A percentile compares a stretch with the other conserved stretches of the same genome.
phyloP scores from a whole-genome alignment of 2,888 invertebrate genomes.

The Tenthredo notha region DNA sequence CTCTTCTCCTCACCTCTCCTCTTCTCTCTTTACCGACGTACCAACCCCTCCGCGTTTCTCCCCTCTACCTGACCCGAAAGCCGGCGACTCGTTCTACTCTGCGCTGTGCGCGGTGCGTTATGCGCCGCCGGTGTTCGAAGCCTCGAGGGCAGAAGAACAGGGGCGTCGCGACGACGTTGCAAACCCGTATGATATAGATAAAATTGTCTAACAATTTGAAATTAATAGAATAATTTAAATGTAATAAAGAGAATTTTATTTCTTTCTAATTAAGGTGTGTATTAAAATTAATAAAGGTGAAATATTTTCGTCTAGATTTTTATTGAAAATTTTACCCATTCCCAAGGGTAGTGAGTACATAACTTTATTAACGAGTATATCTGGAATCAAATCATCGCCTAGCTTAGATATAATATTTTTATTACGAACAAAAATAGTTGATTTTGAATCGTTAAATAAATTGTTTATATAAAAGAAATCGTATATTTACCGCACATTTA shows the following conservation, averaged over 20 bases:
- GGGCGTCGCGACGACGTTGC: slow-evolving; percentile 14
- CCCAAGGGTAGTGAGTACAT: neutral
- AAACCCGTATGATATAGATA: neutral
- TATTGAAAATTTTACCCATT: neutral
- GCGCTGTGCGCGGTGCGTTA: slow-evolving; percentile 14
- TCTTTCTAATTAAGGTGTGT: neutral
- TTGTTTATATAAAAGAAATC: slow-evolving; percentile 13
- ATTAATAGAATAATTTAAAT: neutral
- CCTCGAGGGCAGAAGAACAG: slow-evolving; percentile 22
- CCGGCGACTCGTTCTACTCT: slow-evolving; percentile 62
- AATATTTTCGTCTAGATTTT: neutral
- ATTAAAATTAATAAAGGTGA: neutral
- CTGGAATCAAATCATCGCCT: slow-evolving; percentile 18
- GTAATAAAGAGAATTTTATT: neutral
- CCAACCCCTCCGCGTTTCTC: slow-evolving; percentile 52
- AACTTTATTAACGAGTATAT: neutral
- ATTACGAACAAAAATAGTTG: neutral
- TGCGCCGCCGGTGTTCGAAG: slow-evolving; percentile 24
- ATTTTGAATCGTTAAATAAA: neutral
- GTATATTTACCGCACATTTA: too few species aligned
- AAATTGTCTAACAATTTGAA: neutral
- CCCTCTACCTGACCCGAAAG: slow-evolving; percentile 61
- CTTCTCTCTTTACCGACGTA: slow-evolving; percentile 57
- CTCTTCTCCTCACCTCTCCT: slow-evolving; percentile 58
- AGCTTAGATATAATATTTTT: neutral